Conservation (phyloP, 2,888 invertebrate genomes). For the Rhamnusium bicolor region DNA sequence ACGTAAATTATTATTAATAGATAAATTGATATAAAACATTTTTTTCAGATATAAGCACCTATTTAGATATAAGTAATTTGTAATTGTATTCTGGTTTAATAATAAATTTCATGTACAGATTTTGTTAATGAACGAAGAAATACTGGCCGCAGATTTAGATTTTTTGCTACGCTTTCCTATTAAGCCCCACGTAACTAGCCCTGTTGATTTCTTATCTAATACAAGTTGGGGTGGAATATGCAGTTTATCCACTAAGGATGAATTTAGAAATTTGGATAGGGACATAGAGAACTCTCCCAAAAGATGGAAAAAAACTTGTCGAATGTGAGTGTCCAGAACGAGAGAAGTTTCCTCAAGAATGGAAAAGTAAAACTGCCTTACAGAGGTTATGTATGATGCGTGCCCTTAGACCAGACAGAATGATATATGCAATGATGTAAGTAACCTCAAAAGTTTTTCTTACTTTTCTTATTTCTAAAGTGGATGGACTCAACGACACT, state of each 20-base stretch:
- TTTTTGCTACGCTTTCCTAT: conserved; percentile 94
- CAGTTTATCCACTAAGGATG: conserved; percentile 90
- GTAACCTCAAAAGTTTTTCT: conserved; percentile 60
- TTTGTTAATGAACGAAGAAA: conserved; percentile 88
- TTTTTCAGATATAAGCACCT: too few relatives aligned
- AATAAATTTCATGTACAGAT: conserved; percentile 77
- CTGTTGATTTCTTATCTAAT: conserved; percentile 95
- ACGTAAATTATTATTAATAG: too few relatives aligned
- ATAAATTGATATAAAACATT: too few relatives aligned
- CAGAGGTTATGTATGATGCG: conserved; percentile 97
- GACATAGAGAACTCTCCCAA: conserved; percentile 98
- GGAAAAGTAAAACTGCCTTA: conserved; percentile 95
- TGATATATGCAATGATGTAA: conserved; percentile 95
- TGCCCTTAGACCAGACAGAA: conserved; percentile 93
- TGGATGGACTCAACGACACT: too few relatives aligned
- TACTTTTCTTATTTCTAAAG: too few relatives aligned
- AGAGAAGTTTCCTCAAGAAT: conserved; percentile 98
- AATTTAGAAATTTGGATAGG: conserved; percentile 93
- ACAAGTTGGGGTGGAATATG: conserved; percentile 96
- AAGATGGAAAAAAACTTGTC: conserved; percentile 96
- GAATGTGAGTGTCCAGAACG: conserved; percentile 96
- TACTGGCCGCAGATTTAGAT: conserved; percentile 89
- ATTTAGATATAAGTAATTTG: too few relatives aligned
- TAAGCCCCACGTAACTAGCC: conserved; percentile 93
- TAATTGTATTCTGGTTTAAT: too few relatives aligned